These are phyloP conservation scores for Dasyornis broadbenti DNA, from an alignment of 2,113 vertebrate genomes.

Conservation along the genomic window DNA sequence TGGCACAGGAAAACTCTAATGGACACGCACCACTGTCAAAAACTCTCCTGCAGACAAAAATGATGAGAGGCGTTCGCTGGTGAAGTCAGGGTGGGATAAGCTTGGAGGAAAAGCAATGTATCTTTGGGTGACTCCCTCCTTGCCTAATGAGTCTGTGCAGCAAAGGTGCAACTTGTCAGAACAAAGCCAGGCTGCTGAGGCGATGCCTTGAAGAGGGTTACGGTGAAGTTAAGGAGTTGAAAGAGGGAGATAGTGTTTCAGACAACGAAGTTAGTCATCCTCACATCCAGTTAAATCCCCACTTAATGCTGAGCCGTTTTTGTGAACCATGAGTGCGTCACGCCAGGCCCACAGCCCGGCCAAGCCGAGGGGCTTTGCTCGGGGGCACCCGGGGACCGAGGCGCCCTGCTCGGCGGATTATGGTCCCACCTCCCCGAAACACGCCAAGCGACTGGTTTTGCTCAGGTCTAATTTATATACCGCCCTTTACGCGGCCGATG, in stretches of 20 bases:
- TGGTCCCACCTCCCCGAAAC: neutral
- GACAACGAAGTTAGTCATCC: slow-evolving; percentile 14
- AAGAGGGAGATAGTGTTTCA: slow-evolving; percentile 28
- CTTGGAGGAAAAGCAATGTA: neutral
- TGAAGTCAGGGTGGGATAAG: slow-evolving; percentile 1
- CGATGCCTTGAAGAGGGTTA: neutral
- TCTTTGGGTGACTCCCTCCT: slow-evolving; percentile 8
- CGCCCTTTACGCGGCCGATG: neutral
- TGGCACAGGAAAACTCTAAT: neutral
- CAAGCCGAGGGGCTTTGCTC: neutral
- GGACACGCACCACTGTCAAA: neutral
- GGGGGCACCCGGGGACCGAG: neutral
- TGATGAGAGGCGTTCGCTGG: neutral
- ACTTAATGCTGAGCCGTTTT: neutral
- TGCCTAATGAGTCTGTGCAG: neutral
- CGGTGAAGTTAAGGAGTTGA: slow-evolving; percentile 4
- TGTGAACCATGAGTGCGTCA: neutral
- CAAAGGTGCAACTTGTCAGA: slow-evolving; percentile 16
- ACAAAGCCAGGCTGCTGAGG: slow-evolving; percentile 1
- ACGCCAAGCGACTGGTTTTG: neutral
- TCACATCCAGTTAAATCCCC: neutral
- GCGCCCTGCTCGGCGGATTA: neutral
- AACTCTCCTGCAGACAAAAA: neutral
- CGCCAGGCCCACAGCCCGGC: neutral
- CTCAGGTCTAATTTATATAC: neutral